Percentiles rank a stretch among this genome's conserved stretches.
phyloP scores from a whole-genome alignment of 2,113 vertebrate species.

The Charina bottae region DNA sequence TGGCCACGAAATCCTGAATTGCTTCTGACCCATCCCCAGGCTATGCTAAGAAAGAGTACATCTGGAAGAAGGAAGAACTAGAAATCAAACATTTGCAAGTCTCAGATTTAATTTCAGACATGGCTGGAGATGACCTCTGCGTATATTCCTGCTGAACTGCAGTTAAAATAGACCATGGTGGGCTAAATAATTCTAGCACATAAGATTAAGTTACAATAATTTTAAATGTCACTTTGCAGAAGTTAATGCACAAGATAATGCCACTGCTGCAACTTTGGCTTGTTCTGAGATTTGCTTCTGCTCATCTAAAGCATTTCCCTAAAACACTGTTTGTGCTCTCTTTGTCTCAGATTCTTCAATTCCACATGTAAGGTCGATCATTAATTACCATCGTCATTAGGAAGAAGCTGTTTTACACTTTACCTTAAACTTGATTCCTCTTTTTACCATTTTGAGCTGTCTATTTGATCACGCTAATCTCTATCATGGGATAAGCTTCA shows the following conservation, averaged over 20 bases:
- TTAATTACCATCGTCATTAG: neutral
- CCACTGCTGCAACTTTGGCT: neutral
- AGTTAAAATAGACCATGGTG: neutral
- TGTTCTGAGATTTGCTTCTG: neutral
- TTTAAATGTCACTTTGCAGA: neutral
- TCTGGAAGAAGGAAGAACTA: neutral
- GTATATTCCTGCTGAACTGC: neutral
- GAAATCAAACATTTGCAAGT: neutral
- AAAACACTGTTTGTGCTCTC: neutral
- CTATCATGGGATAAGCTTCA: neutral
- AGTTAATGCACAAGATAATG: neutral
- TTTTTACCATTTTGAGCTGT: neutral
- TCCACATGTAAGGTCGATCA: neutral
- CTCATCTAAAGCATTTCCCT: neutral
- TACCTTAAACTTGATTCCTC: neutral
- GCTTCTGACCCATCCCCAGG: neutral
- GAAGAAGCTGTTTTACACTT: neutral
- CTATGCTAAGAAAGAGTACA: neutral
- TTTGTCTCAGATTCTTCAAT: neutral
- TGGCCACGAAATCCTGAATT: neutral
- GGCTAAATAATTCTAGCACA: neutral
- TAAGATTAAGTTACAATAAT: neutral
- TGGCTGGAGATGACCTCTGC: neutral
- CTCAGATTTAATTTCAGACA: neutral
- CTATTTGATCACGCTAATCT: neutral